Evolutionary conservation across 2,888 invertebrate species (phyloP).

Genomic region (Lypha dubia): DNA sequence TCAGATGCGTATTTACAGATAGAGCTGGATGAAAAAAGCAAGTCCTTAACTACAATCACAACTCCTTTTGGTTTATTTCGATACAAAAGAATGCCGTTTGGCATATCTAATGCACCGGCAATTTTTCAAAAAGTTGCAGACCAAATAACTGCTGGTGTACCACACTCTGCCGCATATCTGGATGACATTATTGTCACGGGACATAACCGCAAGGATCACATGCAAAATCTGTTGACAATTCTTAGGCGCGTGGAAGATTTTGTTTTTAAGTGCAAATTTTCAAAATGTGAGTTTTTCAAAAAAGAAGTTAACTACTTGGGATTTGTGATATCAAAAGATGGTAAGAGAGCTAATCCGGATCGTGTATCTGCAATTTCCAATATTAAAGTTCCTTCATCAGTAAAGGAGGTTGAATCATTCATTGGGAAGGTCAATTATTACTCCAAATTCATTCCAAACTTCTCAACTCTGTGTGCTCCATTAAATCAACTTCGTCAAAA

Average conservation of each 20-base stretch:
- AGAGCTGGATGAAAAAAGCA: slow-evolving; percentile 3
- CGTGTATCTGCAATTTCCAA: too few species aligned
- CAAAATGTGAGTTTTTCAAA: too few species aligned
- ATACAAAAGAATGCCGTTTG: slow-evolving; percentile 20
- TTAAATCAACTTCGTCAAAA: neutral
- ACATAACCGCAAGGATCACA: neutral
- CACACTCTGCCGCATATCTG: slow-evolving; percentile 10
- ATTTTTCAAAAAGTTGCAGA: slow-evolving; percentile 13
- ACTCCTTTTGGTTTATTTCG: slow-evolving; percentile 28
- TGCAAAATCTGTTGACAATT: slow-evolving; percentile 4
- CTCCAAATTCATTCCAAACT: slow-evolving; percentile 22
- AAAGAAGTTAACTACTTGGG: too few species aligned
- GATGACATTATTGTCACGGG: slow-evolving; percentile 7
- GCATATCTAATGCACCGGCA: slow-evolving; percentile 10
- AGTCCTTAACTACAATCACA: slow-evolving; percentile 7
- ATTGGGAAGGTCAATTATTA: neutral
- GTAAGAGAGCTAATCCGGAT: too few species aligned
- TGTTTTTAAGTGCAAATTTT: neutral
- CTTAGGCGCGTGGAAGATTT: neutral
- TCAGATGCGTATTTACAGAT: slow-evolving; percentile 22
- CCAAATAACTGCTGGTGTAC: neutral
- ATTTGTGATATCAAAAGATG: too few species aligned
- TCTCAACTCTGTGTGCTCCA: slow-evolving; percentile 1
- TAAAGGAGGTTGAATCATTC: slow-evolving; percentile 10
- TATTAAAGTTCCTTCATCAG: too few species aligned